Evolutionary conservation across 2,888 invertebrate species (phyloP), one percentile per base, ranked within the genome.

Genomic region (Limnephilus lunatus): DNA sequence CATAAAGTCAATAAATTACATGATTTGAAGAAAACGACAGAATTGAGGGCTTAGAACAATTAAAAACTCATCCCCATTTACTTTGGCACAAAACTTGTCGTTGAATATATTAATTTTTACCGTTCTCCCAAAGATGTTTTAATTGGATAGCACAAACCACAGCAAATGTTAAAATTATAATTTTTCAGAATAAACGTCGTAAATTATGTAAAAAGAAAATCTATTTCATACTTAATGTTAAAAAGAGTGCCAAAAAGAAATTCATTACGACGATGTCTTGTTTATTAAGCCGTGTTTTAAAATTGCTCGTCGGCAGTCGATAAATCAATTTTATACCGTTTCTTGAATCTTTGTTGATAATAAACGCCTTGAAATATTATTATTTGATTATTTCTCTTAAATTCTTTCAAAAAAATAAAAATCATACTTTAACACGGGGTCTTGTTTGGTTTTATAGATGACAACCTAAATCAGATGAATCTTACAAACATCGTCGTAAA

Each of bases 281-380:
- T 85, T 68, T 85, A 85, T 85, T n/a, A 85, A n/a, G 39, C 85
- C 31, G 25, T 39, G 19, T 85, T n/a, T 86, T 39, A 30, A 30
- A 86, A 44, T 44, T 44, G 25, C 44, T 86, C 48, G 44, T 86
- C 30, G 44, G 48, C 86, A 48, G 86, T 44, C 44, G 86, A 86
- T 86, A 86, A 86, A 86, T 86, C 86, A 86, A 86, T 30, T 44
- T 30, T 15, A 86, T n/a, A 35, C n/a, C 48, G 11, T 44, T 86
- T 44, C 86, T 86, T 30, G 44, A 44, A 48, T 86, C 30, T 48
- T 39, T 48, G 48, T 30, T 86, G 86, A 86, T 86, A 48, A 44
- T 48, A 48, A n/a, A 86, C 30, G 86, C 86, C 25, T 0, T 48
- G 44, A 86, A 86, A 48, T 48, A 44, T 30, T 86, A 48, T 86